Conservation (phyloP, 2,888 invertebrate species). For the Dermolepida albohirtum region DNA sequence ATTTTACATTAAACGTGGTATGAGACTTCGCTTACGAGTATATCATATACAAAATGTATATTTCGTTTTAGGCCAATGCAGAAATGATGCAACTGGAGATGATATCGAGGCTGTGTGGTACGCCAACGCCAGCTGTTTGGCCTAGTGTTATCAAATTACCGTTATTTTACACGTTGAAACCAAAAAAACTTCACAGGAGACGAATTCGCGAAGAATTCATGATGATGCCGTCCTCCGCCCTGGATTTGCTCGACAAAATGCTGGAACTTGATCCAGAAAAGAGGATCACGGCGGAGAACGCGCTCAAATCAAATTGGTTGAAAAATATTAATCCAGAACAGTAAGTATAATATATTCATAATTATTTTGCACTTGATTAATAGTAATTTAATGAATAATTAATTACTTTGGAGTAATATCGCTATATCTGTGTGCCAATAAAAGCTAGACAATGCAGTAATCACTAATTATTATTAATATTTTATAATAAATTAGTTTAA, state of each 20-base stretch:
- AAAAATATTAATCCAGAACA: slow-evolving; percentile 90
- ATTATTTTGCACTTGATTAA: too few relatives aligned
- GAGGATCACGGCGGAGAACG: slow-evolving; percentile 94
- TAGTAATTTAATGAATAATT: too few relatives aligned
- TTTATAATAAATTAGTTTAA: too few relatives aligned
- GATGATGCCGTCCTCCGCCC: slow-evolving; percentile 88
- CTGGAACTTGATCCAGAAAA: slow-evolving; percentile 94
- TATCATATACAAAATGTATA: too few relatives aligned
- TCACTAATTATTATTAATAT: too few relatives aligned
- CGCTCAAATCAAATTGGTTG: slow-evolving; percentile 92
- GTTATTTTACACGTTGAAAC: slow-evolving; percentile 90
- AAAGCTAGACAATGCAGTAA: too few relatives aligned
- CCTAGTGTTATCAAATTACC: slow-evolving; percentile 95
- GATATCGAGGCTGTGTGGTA: slow-evolving; percentile 94
- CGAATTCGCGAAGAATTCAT: slow-evolving; percentile 93
- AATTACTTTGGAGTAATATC: too few relatives aligned
- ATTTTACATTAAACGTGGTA: too few relatives aligned
- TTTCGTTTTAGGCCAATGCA: slow-evolving; percentile 78
- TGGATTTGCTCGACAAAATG: slow-evolving; percentile 95
- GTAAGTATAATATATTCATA: slow-evolving; percentile 69
- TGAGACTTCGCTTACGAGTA: too few relatives aligned
- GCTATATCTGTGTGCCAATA: too few relatives aligned
- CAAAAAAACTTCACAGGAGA: slow-evolving; percentile 90
- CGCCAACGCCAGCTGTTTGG: slow-evolving; percentile 97
- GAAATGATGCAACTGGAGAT: slow-evolving; percentile 95